Percentiles rank a stretch among this genome's conserved stretches.
These are phyloP conservation scores for Agrochola litura DNA, from an alignment of 2,888 invertebrate genomes.

Conservation along the genomic window DNA sequence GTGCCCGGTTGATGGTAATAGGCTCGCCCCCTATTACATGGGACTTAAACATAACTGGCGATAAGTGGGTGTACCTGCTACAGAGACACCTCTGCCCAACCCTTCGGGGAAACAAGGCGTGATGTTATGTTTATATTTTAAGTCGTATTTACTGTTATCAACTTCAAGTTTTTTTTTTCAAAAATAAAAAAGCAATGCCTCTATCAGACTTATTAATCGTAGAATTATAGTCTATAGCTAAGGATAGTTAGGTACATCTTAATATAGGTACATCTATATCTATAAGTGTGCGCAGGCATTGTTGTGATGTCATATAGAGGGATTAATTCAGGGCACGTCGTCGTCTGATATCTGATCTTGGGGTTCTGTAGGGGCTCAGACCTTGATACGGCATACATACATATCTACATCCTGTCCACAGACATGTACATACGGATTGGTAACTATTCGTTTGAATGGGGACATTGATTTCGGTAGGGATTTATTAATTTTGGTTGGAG, in stretches of 20 bases:
- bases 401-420: constrained; percentile 62
- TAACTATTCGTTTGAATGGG: constrained; percentile 33
- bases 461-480: constrained; percentile 46
- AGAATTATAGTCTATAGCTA: not conserved
- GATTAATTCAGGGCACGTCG: constrained; percentile 89
- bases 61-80: too few relatives aligned
- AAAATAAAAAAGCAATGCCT: not conserved
- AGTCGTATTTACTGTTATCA: not conserved
- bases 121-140: too few relatives aligned
- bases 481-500: constrained; percentile 16
- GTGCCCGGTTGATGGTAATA: too few relatives aligned
- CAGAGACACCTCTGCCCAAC: too few relatives aligned
- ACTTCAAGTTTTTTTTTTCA: not conserved
- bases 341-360: constrained; percentile 85
- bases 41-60: too few relatives aligned
- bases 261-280: constrained; percentile 18
- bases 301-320: constrained; percentile 83
- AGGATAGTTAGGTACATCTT: not conserved
- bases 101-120: too few relatives aligned
- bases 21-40: too few relatives aligned
- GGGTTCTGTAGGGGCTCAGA: constrained; percentile 79
- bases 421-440: constrained; percentile 44
- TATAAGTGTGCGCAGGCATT: constrained; percentile 68
- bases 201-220: not conserved
- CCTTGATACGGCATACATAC: constrained; percentile 73